Percentiles rank a stretch among this genome's conserved stretches.
phyloP scores from a whole-genome alignment of 2,113 vertebrate genomes.

The Nicator chloris region DNA sequence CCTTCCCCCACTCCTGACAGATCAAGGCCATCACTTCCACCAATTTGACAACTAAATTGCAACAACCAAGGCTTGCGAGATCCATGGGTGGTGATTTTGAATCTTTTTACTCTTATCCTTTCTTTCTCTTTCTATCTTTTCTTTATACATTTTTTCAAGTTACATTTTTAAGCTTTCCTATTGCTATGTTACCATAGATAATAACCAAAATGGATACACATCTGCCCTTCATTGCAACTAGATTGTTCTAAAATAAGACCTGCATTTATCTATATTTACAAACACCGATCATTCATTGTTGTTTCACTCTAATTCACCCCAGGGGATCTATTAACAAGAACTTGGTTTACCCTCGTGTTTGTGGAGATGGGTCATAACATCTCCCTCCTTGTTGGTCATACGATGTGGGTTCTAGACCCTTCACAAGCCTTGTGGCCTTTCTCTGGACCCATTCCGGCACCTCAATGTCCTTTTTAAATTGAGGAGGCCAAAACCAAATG shows the following conservation, averaged over 20 bases:
- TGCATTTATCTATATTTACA: not conserved
- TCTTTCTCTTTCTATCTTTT: not conserved
- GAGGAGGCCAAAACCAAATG: not conserved
- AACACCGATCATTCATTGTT: not conserved
- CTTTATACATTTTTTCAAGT: not conserved
- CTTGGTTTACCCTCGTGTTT: not conserved
- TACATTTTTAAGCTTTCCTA: not conserved
- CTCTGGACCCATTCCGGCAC: not conserved
- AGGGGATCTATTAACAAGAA: not conserved
- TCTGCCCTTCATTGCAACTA: not conserved
- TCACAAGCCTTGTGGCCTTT: not conserved
- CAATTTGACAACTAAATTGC: not conserved
- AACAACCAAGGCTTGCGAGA: not conserved
- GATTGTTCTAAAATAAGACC: not conserved
- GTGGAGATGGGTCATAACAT: rapidly evolving
- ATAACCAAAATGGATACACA: not conserved
- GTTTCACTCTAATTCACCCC: not conserved
- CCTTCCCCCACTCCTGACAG: not conserved
- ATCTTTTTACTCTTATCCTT: not conserved
- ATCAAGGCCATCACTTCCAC: not conserved
- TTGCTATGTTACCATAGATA: not conserved
- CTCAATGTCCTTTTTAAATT: not conserved
- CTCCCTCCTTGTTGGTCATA: not conserved
- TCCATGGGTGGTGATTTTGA: too few relatives aligned
- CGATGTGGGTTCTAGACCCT: rapidly evolving